Evolutionary conservation across 2,888 invertebrate species (phyloP).

Genomic region (Hofmannophila pseudospretella): DNA sequence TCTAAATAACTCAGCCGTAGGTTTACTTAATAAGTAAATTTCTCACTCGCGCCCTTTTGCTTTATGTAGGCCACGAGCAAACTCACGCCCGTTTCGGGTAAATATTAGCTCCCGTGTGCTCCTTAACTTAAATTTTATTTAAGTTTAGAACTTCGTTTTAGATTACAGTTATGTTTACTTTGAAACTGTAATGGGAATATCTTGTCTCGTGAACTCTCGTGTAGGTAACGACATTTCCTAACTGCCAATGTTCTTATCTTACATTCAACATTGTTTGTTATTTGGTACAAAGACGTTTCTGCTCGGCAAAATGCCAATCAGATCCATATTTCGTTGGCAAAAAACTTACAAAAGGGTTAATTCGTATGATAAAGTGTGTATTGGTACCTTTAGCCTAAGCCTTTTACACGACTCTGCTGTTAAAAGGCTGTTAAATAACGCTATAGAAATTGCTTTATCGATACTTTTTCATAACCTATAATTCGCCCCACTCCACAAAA

Average conservation of each 20-base stretch:
- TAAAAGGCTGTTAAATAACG: no score
- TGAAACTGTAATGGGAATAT: not conserved
- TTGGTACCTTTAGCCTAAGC: no score
- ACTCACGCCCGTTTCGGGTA: not conserved
- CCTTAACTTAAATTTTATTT: slow-evolving; percentile 1
- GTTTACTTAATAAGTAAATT: slow-evolving; percentile 5
- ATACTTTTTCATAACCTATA: no score
- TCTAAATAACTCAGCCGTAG: slow-evolving; percentile 4
- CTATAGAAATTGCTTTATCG: no score
- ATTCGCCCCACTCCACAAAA: no score
- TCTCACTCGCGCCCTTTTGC: not conserved
- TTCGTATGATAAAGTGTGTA: no score
- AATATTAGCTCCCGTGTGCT: no score
- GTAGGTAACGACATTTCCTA: not conserved
- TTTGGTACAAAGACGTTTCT: not conserved
- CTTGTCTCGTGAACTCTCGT: not conserved
- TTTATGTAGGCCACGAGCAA: not conserved
- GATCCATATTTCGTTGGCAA: not conserved
- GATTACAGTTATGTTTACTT: not conserved
- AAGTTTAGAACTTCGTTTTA: not conserved
- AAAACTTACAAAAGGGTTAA: no score
- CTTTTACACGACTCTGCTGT: no score
- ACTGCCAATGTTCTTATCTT: no score
- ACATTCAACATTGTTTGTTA: not conserved
- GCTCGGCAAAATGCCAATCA: not conserved